Percentiles rank a stretch among this genome's conserved stretches.
These are phyloP conservation scores for Calidris pygmaea DNA, from an alignment of 2,113 vertebrate species.

Conservation along the genomic window DNA sequence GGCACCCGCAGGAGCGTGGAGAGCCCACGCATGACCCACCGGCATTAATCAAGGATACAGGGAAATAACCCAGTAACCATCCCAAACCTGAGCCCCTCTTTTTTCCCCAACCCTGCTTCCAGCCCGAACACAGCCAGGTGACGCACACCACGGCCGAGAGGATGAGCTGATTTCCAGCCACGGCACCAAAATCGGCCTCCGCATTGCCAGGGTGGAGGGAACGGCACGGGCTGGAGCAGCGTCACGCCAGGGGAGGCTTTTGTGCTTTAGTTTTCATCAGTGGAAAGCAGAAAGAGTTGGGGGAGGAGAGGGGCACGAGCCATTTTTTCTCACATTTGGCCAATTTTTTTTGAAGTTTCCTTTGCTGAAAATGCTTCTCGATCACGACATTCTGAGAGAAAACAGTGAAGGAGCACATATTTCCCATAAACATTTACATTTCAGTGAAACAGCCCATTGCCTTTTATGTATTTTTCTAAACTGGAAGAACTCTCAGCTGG, in stretches of 20 bases:
- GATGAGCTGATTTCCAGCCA: background rate
- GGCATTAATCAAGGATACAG: background rate
- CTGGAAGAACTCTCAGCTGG: background rate
- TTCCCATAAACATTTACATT: background rate
- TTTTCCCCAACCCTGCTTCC: background rate
- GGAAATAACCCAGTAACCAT: accelerated
- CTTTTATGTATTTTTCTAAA: background rate
- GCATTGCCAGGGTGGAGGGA: background rate
- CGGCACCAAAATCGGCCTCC: accelerated
- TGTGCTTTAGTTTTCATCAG: background rate
- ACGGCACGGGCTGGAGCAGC: accelerated
- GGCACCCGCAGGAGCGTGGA: accelerated
- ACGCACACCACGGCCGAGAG: accelerated
- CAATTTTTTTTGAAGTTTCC: background rate
- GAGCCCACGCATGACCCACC: background rate
- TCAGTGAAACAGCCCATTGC: background rate
- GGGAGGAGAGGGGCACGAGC: background rate
- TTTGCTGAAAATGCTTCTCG: background rate
- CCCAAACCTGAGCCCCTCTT: background rate
- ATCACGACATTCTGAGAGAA: accelerated
- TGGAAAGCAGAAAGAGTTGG: background rate
- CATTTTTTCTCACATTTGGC: background rate
- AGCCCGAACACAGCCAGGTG: accelerated
- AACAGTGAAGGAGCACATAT: background rate
- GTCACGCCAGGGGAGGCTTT: background rate